Conservation (phyloP, 2,113 vertebrate genomes). For the Cisticola juncidis region DNA sequence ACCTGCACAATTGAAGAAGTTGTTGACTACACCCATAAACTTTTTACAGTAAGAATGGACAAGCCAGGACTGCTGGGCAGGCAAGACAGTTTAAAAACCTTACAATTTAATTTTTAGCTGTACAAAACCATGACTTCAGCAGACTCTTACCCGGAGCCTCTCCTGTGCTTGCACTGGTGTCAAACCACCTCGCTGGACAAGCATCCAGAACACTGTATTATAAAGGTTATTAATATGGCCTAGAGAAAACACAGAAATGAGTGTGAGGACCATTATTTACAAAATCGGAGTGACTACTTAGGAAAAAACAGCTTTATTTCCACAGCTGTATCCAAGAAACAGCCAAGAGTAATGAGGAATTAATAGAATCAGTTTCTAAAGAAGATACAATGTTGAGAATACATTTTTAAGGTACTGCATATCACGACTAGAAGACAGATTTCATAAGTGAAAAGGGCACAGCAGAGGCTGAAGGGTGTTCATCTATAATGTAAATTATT, state of each 20-base stretch:
- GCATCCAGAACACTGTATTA: constrained; percentile 94
- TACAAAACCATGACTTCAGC: not conserved
- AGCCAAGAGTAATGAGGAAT: not conserved
- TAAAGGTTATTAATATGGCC: constrained; percentile 97
- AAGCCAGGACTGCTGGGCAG: not conserved
- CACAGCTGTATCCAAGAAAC: not conserved
- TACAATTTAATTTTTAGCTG: not conserved
- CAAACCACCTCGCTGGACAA: constrained; percentile 88
- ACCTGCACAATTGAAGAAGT: not conserved
- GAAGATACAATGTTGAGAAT: not conserved
- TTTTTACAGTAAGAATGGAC: not conserved
- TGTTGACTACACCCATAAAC: not conserved
- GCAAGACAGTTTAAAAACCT: not conserved
- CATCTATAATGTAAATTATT: not conserved
- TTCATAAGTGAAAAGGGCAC: not conserved
- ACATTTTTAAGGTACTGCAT: not conserved
- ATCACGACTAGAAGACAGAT: not conserved
- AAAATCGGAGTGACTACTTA: not conserved
- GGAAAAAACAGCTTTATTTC: not conserved
- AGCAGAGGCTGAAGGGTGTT: not conserved
- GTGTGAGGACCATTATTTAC: not conserved
- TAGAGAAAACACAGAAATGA: constrained; percentile 36
- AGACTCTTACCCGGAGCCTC: constrained; percentile 81
- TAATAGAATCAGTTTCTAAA: not conserved
- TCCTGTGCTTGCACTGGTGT: constrained; percentile 86